Evolutionary conservation across 2,797 vertebrate genomes (phyloP), one percentile per base, ranked within the genome.

Genomic region (Meda fulgida): DNA sequence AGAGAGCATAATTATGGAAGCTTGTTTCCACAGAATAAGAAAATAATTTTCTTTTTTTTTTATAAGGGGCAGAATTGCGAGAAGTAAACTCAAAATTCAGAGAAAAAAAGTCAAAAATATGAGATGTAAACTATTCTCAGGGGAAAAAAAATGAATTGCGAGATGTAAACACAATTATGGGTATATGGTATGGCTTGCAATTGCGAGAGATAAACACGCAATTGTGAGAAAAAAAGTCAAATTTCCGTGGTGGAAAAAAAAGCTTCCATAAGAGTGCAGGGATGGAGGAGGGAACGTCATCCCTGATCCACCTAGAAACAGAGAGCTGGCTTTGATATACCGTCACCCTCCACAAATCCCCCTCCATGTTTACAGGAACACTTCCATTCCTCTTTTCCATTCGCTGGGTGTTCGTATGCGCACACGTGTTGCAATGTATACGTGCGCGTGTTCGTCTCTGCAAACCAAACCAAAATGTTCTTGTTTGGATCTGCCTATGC

Each of bases 321-420:
- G 58, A 66, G 40, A 48, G 70, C 55, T 72, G 79, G 51, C 84
- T 83, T 83, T 88, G 89, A 89, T 88, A 78, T 82, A 81, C 84
- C 31, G 65, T 72, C 70, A 80, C 58, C 36, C 78, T 80, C 58
- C 7, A 86, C 13, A n/a, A 76, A 79, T 40, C 40, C 70, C 38
- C 69, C 72, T 34, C 53, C 69, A 60, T 75, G 40, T 84, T 78
- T 48, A 58, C 36, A 40, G 38, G 36, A 31, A 51, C 43, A 18
- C 34, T 67, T 31, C 16, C 46, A 29, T 55, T 67, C 19, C 11
- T 72, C 19, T 26, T 80, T 80, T 80, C 43, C 14, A 0, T 70
- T 84, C 1, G 9, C 46, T 75, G n/a, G 0, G 36, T 43, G 29
- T 75, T 81, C 5, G 21, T 40, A 53, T 48, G 53, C 0, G 29